Evolutionary conservation across 1,140 invertebrate genomes (phyloP).

Genomic region (Nasonia giraulti): DNA sequence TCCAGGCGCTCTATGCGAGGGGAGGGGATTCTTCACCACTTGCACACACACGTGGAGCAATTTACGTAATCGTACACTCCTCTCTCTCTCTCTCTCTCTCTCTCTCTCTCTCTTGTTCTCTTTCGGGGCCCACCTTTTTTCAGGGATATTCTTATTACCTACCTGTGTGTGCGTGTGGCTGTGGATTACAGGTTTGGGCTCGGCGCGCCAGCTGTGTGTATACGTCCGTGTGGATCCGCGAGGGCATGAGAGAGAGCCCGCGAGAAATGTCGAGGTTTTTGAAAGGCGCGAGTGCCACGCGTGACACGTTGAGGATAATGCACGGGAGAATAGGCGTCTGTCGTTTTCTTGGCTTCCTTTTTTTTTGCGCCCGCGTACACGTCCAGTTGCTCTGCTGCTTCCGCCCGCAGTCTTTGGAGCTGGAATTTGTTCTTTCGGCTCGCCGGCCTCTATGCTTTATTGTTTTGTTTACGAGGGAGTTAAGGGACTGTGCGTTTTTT

Average conservation of each 20-base stretch:
- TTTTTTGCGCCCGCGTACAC: slow-evolving; percentile 11
- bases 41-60: slow-evolving; percentile 50
- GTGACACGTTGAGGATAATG: slow-evolving; percentile 29
- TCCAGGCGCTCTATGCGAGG: background rate
- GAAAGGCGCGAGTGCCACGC: slow-evolving; percentile 43
- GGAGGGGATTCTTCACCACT: slow-evolving; percentile 45
- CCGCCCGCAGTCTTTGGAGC: slow-evolving; percentile 34
- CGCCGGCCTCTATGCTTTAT: background rate
- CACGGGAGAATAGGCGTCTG: slow-evolving; percentile 15
- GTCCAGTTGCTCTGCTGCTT: slow-evolving; percentile 30
- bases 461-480: slow-evolving; percentile 9
- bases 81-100: slow-evolving; percentile 52
- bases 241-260: background rate
- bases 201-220: background rate
- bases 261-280: slow-evolving; percentile 22
- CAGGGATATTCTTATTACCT: slow-evolving; percentile 51
- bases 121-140: background rate
- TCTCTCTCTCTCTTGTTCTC: slow-evolving; percentile 54
- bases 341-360: slow-evolving; percentile 12
- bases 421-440: slow-evolving; percentile 26
- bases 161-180: slow-evolving; percentile 55
- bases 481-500: background rate
- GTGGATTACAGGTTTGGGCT: slow-evolving; percentile 51
- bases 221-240: background rate
- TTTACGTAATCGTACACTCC: slow-evolving; percentile 54